Percentiles rank a stretch among this genome's conserved stretches.
These are phyloP conservation scores for Pipistrellus pygmaeus DNA, from an alignment of 2,797 vertebrate species.

Conservation along the genomic window DNA sequence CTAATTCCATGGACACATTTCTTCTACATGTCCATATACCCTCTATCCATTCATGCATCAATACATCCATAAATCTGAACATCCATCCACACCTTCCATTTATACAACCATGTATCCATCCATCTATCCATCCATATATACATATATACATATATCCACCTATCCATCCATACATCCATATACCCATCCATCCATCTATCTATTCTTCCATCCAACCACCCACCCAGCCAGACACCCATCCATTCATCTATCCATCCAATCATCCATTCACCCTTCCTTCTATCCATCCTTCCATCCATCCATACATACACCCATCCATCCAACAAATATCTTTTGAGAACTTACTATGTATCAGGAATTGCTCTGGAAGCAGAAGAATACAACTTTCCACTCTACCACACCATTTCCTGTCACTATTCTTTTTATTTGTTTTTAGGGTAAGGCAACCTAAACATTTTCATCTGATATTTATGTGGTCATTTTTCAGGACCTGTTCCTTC, in stretches of 20 bases:
- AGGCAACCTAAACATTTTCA: not conserved
- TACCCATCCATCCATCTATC: too few relatives aligned
- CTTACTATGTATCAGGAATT: not conserved
- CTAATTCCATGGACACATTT: not conserved
- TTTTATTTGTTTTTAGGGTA: not conserved
- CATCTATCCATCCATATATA: too few relatives aligned
- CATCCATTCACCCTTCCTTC: too few relatives aligned
- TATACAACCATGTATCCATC: not conserved
- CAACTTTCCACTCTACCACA: not conserved
- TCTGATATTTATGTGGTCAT: not conserved
- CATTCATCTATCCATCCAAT: too few relatives aligned
- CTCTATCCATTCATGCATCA: not conserved
- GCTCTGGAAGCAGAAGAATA: not conserved
- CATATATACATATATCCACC: not conserved
- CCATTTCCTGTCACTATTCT: not conserved
- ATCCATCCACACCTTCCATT: too few relatives aligned
- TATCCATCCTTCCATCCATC: not conserved
- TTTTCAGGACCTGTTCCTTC: constrained; percentile 3
- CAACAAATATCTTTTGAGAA: not conserved
- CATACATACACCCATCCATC: not conserved
- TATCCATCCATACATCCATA: not conserved
- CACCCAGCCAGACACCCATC: not conserved
- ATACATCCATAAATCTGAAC: not conserved
- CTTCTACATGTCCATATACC: not conserved
- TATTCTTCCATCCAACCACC: not conserved